These are phyloP conservation scores for Aethina tumida DNA, from an alignment of 1,140 invertebrate species.

Conservation along the genomic window DNA sequence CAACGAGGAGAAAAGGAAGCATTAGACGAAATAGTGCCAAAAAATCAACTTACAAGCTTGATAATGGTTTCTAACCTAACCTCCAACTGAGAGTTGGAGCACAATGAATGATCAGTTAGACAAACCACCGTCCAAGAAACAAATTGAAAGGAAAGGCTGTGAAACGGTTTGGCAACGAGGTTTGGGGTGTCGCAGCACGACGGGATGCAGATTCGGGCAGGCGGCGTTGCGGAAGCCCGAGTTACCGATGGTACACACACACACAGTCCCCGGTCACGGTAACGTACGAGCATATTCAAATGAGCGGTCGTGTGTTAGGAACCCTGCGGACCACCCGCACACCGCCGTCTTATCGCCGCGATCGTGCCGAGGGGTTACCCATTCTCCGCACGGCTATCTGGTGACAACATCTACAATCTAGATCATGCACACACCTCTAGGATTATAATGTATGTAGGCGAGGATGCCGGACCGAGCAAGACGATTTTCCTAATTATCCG, in stretches of 20 bases:
- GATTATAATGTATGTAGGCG: conserved; percentile 31
- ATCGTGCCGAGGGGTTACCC: conserved; percentile 29
- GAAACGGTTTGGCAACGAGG: not conserved
- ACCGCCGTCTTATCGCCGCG: conserved; percentile 27
- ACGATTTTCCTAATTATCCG: not conserved
- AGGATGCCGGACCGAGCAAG: conserved; percentile 10
- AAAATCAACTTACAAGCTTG: too few species aligned
- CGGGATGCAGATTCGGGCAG: conserved; percentile 29
- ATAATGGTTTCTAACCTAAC: too few species aligned
- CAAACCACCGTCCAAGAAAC: not conserved
- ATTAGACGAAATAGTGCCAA: too few species aligned
- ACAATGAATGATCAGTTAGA: conserved; percentile 1
- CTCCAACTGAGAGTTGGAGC: too few species aligned
- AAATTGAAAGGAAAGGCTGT: not conserved
- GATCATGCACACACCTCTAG: conserved; percentile 36
- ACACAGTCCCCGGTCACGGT: conserved; percentile 17
- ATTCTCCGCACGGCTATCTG: conserved; percentile 29
- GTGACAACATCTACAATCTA: conserved; percentile 38
- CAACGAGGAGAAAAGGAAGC: too few species aligned
- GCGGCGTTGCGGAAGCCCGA: conserved; percentile 6
- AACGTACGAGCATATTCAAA: conserved; percentile 36
- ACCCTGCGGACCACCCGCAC: conserved; percentile 31
- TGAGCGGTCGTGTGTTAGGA: conserved; percentile 31
- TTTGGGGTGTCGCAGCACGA: conserved; percentile 6
- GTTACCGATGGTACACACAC: too few species aligned